Conservation (phyloP, 2,797 vertebrate species). For the Nasua narica region DNA sequence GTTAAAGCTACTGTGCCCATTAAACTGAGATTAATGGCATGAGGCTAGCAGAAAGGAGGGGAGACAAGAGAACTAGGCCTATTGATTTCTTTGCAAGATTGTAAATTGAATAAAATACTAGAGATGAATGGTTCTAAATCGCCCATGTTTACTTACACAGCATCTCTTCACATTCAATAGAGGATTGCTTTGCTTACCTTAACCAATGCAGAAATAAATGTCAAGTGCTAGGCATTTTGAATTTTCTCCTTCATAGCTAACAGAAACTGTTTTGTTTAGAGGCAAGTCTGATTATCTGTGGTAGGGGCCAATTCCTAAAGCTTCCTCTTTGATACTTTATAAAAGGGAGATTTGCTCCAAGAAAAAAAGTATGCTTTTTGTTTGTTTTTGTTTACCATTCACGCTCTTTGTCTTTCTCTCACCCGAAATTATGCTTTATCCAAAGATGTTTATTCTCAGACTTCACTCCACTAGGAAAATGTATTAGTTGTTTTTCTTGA, state of each 20-base stretch:
- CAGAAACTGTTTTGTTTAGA: neutral
- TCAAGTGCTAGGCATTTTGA: neutral
- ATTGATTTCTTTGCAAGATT: slow-evolving; percentile 59
- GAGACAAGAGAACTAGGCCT: neutral
- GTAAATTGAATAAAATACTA: slow-evolving; percentile 37
- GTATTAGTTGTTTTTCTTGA: neutral
- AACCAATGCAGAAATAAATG: neutral
- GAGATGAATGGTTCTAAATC: slow-evolving; percentile 28
- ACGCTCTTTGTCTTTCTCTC: neutral
- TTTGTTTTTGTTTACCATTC: neutral
- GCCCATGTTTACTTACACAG: neutral
- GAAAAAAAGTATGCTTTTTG: neutral
- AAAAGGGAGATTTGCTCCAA: neutral
- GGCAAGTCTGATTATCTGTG: neutral
- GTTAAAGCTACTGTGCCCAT: neutral
- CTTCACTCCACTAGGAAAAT: neutral
- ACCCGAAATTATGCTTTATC: neutral
- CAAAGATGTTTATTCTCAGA: neutral
- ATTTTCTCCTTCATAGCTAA: neutral
- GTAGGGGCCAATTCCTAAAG: neutral
- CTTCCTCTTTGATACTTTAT: neutral
- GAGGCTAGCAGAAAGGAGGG: neutral
- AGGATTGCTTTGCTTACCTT: neutral
- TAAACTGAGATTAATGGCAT: slow-evolving; percentile 55
- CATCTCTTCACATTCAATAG: slow-evolving; percentile 26